Base-by-base conservation (phyloP, 2,888 invertebrate genomes). In the Temnothorax unifasciatus region DNA sequence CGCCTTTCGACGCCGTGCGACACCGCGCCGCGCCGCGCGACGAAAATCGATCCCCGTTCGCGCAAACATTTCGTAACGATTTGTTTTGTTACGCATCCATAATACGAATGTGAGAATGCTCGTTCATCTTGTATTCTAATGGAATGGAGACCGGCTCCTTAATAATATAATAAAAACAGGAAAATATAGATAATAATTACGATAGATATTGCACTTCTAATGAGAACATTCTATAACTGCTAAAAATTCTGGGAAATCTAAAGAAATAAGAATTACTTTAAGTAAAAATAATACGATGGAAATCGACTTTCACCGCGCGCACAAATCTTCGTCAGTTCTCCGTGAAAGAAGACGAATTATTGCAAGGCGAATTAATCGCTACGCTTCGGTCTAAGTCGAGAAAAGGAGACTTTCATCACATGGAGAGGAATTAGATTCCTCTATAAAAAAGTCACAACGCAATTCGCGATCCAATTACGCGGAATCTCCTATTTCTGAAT, bases 21-120 rank as follows among this genome's bases (percentile, higher is more conserved):
- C 34, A 52, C 57, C 82, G 57, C 57, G 79, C 79, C 82, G 29
- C 29, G 3, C 29, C 82, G 57, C 57, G 79, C 79, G 79, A 74
- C 44, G 73, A 77, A 71, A 76, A 54, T 76, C 79, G 77, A 76
- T 82, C 41, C 61, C 29, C 52, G 61, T 21, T 68, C 29, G 44
- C 52, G 29, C n/a, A 57, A 41, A 82, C 38, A 50, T 63, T 75
- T 76, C n/a, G 34, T 9, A 52, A 11, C 44, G 38, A 38, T 38
- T 57, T 34, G 11, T 34, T 21, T 21, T 44, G 2, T 79, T 69
- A 68, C 50, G 52, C 34, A 11, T 38, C 11, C 15, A 25, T 25
- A 25, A 25, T 25, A 18, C 15, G 8, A 44, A 77, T 44, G 29
- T 57, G 11, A 18, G 18, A 68, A 69, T 18, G n/a, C 34, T n/a